phyloP scores from a whole-genome alignment of 2,113 vertebrate genomes.

The Empidonax alnorum region DNA sequence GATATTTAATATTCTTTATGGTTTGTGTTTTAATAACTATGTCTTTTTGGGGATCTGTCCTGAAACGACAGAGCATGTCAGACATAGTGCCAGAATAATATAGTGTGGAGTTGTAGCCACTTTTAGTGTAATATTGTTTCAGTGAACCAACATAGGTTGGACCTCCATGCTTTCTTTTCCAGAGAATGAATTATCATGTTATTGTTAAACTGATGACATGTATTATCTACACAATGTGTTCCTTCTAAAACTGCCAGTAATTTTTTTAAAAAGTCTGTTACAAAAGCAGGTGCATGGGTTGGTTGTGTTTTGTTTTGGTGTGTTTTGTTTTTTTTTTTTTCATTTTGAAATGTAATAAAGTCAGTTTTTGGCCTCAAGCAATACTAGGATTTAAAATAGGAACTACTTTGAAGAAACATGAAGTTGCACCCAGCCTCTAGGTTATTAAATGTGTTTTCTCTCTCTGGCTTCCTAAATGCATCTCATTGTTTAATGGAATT shows the following conservation, averaged over 20 bases:
- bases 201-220: constrained; percentile 3
- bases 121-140: not conserved
- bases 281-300: constrained; percentile 27
- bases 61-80: not conserved
- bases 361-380: constrained; percentile 45
- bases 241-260: constrained; percentile 38
- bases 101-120: not conserved
- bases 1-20: not conserved
- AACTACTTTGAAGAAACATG: constrained; percentile 49
- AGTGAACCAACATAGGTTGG: not conserved
- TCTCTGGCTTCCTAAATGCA: constrained; percentile 47
- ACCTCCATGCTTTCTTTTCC: not conserved
- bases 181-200: constrained; percentile 3
- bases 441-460: constrained; percentile 63
- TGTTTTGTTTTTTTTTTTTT: constrained; percentile 7
- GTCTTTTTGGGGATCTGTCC: not conserved
- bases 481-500: constrained; percentile 49
- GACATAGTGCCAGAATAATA: not conserved
- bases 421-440: constrained; percentile 52
- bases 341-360: constrained; percentile 62
- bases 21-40: not conserved
- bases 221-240: constrained; percentile 22
- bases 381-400: constrained; percentile 64
- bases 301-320: no score
- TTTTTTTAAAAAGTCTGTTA: not conserved